phyloP scores from a whole-genome alignment of 2,797 vertebrate genomes.

The Urophycis tenuis region DNA sequence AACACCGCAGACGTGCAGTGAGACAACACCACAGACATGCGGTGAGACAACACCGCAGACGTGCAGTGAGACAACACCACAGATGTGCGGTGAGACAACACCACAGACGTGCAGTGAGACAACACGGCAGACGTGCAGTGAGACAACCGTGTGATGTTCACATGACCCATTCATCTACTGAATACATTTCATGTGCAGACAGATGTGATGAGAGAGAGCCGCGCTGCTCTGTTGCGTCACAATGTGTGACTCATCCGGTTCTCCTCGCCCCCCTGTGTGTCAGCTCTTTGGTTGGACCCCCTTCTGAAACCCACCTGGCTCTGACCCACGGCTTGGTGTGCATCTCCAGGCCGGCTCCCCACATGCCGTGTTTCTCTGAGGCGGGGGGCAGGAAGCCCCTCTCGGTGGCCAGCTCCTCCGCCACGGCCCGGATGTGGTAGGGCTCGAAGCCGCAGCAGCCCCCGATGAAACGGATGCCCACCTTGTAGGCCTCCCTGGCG shows the following conservation, averaged over 20 bases:
- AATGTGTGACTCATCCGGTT: not conserved
- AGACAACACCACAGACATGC: too few species aligned
- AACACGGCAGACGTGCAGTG: not conserved
- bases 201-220: not conserved
- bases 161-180: not conserved
- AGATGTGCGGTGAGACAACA: too few species aligned
- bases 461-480: constrained; percentile 79
- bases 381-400: constrained; percentile 76
- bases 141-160: not conserved
- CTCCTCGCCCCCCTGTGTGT: not conserved
- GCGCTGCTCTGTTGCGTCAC: not conserved
- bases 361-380: constrained; percentile 81
- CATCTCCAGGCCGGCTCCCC: constrained; percentile 75
- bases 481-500: constrained; percentile 78
- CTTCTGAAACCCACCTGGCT: constrained; percentile 70
- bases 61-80: not conserved
- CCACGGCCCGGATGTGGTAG: constrained; percentile 80
- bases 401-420: constrained; percentile 79
- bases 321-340: constrained; percentile 88
- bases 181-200: not conserved
- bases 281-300: not conserved
- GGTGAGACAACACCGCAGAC: not conserved
- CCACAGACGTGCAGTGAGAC: too few species aligned
- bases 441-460: constrained; percentile 88
- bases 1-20: constrained; percentile 73